A percentile compares a stretch with the other conserved stretches of the same genome.
phyloP scores from a whole-genome alignment of 2,113 vertebrate species.

The Channa argus region DNA sequence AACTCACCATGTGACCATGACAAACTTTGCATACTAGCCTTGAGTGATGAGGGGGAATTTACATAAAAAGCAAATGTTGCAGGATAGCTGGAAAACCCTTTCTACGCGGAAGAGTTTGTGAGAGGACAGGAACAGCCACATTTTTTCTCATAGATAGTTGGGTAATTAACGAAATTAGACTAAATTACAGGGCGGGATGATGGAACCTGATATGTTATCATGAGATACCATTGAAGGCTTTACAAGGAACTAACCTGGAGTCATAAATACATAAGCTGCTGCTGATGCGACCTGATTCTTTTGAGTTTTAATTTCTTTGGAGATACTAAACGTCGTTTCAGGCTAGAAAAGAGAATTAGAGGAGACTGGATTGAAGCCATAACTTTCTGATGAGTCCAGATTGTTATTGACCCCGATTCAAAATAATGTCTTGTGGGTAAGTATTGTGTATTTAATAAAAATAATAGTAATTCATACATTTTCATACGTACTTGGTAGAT shows the following conservation, averaged over 20 bases:
- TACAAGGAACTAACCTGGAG: background rate
- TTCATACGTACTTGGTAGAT: too few species aligned
- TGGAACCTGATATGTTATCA: slow-evolving; percentile 68
- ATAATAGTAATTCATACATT: too few species aligned
- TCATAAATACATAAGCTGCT: background rate
- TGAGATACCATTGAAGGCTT: slow-evolving; percentile 23
- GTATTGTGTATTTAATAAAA: slow-evolving; percentile 8
- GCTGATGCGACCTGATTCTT: background rate
- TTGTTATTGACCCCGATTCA: background rate
- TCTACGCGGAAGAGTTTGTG: background rate
- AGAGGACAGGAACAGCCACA: slow-evolving; percentile 56
- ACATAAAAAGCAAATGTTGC: slow-evolving; percentile 57
- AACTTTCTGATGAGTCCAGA: slow-evolving; percentile 8
- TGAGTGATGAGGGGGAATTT: slow-evolving; percentile 41
- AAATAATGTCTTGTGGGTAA: slow-evolving; percentile 65
- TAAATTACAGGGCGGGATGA: slow-evolving; percentile 77
- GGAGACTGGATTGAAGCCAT: background rate
- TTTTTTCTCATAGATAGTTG: slow-evolving; percentile 64
- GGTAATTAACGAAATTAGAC: slow-evolving; percentile 72
- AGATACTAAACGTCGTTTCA: background rate
- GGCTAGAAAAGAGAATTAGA: background rate
- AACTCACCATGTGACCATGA: background rate
- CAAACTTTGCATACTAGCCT: slow-evolving; percentile 48
- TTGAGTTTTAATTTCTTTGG: slow-evolving; percentile 16
- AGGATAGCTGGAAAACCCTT: background rate